Conservation (phyloP, 2,888 invertebrate genomes). For the Xestobium rufovillosum region DNA sequence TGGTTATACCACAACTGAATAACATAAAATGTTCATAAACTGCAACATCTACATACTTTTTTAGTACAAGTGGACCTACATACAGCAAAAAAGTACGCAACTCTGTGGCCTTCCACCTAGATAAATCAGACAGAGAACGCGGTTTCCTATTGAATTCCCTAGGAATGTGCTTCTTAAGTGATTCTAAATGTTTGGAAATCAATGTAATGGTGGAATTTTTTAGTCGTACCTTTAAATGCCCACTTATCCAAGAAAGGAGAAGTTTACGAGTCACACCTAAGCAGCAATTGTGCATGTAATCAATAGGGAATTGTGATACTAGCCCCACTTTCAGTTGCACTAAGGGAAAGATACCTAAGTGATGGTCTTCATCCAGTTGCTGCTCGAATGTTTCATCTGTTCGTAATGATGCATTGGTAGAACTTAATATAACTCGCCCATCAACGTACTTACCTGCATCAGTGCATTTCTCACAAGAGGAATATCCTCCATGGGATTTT, state of each 20-base stretch:
- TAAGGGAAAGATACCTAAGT: background rate
- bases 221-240: conserved; percentile 4
- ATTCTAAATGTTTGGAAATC: conserved; percentile 15
- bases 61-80: conserved; percentile 21
- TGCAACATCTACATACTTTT: conserved; percentile 11
- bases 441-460: too few relatives aligned
- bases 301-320: conserved; percentile 16
- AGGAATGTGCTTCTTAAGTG: conserved; percentile 18
- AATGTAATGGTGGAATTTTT: conserved; percentile 9
- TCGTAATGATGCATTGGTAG: too few relatives aligned
- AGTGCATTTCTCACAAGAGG: too few relatives aligned
- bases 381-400: too few relatives aligned
- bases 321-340: conserved; percentile 13
- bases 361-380: conserved; percentile 10
- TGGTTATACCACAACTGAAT: too few relatives aligned
- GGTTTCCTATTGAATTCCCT: conserved; percentile 23
- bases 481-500: too few relatives aligned
- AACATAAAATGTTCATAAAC: conserved; percentile 19
- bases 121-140: conserved; percentile 18
- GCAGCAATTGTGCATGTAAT: conserved; percentile 16
- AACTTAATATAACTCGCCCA: too few relatives aligned
- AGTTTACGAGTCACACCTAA: conserved; percentile 15
- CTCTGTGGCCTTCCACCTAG: conserved; percentile 23
- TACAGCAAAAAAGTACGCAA: too few relatives aligned
- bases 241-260: conserved; percentile 14